Evolutionary conservation across 2,113 vertebrate species (phyloP).

Genomic region (Podiceps cristatus): DNA sequence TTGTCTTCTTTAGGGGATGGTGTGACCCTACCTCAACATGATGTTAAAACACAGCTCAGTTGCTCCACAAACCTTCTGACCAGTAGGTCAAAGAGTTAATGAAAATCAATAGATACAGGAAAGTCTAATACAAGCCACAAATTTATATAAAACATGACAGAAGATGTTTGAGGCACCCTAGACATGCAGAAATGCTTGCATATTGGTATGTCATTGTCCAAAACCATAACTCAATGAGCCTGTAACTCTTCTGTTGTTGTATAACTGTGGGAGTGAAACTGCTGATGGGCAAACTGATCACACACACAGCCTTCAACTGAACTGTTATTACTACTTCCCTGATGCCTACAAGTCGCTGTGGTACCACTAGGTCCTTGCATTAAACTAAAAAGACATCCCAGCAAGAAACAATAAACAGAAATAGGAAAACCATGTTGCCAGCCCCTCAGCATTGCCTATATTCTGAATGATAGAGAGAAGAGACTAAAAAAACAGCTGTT

Average conservation of each 20-base stretch:
- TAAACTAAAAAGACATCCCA: not conserved
- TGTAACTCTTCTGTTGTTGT: not conserved
- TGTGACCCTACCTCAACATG: not conserved
- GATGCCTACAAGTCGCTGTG: accelerated
- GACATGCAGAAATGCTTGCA: not conserved
- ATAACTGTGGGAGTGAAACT: accelerated
- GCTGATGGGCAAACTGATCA: accelerated
- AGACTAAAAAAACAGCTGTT: not conserved
- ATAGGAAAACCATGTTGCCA: not conserved
- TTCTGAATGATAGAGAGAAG: not conserved
- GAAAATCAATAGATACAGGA: not conserved
- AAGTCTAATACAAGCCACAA: not conserved
- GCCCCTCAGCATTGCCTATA: not conserved
- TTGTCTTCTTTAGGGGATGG: not conserved
- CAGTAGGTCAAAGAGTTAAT: not conserved
- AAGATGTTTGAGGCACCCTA: not conserved
- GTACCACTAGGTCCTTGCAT: not conserved
- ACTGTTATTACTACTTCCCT: accelerated
- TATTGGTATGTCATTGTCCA: no score
- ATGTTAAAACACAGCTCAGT: not conserved
- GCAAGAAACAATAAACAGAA: not conserved
- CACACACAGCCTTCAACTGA: accelerated
- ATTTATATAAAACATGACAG: not conserved
- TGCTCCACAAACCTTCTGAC: not conserved
- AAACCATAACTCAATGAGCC: not conserved